Base-by-base conservation (phyloP, 2,797 vertebrate genomes). In the Phoebastria nigripes region DNA sequence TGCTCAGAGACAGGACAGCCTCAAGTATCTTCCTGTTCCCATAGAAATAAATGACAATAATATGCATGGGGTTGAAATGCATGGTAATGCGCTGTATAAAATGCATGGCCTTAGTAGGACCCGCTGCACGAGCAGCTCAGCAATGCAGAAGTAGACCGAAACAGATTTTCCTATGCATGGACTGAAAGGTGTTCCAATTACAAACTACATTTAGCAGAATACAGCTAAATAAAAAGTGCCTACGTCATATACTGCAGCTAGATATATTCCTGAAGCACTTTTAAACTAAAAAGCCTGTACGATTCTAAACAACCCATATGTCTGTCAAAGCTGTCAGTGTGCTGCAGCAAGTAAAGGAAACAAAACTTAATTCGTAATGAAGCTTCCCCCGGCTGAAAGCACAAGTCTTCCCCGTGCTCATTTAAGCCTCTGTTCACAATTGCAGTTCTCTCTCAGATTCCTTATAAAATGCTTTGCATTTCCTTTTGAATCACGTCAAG, bases 241-340 rank as follows among this genome's bases (percentile, higher is more conserved):
- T 94, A 90, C 74, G 55, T 97, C 97, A 95, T 8, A 72, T 33
- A 55, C 72, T 94, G 94, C 80, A 91, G 94, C 91, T 85, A 96
- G 94, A 95, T 95, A 80, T 63, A 92, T 94, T 96, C 91, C 93
- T 92, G 93, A 96, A 96, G 87, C 81, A 63, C 94, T 97, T 97
- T 97, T 92, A 94, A 95, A 95, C 94, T 85, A 92, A 96, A 97
- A 97, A 95, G 94, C 91, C 96, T 96, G 94, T 93, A 95, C 3
- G 15, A 90, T 92, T 95, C 94, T 95, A 97, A 98, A 97, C 90
- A 97, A 96, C 95, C 92, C 97, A 96, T 97, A 97, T 96, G 97
- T 97, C 97, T 98, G 96, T 97, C 96, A 97, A 96, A 93, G 82
- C 96, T 97, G 97, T 97, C 97, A 94, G 88, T 95, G 94, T 95